phyloP scores from a whole-genome alignment of 2,797 vertebrate species.

The Acrossocheilus wenchowensis region DNA sequence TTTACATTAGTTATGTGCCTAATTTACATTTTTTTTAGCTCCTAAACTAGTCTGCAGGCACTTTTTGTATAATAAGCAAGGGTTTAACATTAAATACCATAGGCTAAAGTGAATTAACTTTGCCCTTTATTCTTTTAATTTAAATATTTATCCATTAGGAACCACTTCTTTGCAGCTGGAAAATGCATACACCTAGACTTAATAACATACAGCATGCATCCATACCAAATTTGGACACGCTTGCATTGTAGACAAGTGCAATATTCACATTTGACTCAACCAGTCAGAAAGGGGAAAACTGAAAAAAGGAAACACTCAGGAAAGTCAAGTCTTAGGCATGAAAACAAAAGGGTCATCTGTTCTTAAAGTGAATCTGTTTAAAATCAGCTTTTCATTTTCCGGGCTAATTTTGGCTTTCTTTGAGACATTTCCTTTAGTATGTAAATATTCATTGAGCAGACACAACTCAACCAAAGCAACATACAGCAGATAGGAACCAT shows the following conservation, averaged over 20 bases:
- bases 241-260: neutral
- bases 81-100: neutral
- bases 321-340: slow-evolving; percentile 24
- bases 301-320: neutral
- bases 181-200: neutral
- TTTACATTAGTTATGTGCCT: neutral
- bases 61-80: neutral
- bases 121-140: neutral
- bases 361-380: slow-evolving; percentile 32
- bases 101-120: neutral
- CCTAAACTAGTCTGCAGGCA: neutral
- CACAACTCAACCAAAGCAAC: slow-evolving; percentile 1
- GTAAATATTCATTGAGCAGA: slow-evolving; percentile 23
- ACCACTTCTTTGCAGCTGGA: neutral
- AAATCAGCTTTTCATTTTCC: slow-evolving; percentile 31
- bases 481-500: slow-evolving; percentile 10
- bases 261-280: neutral
- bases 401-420: neutral
- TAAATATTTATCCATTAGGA: neutral
- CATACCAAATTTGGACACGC: neutral
- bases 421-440: slow-evolving; percentile 25
- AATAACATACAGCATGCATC: neutral
- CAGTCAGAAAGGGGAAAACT: neutral
- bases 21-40: neutral
- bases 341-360: slow-evolving; percentile 33